Evolutionary conservation across 2,888 invertebrate genomes (phyloP).

Genomic region (Celastrina argiolus): DNA sequence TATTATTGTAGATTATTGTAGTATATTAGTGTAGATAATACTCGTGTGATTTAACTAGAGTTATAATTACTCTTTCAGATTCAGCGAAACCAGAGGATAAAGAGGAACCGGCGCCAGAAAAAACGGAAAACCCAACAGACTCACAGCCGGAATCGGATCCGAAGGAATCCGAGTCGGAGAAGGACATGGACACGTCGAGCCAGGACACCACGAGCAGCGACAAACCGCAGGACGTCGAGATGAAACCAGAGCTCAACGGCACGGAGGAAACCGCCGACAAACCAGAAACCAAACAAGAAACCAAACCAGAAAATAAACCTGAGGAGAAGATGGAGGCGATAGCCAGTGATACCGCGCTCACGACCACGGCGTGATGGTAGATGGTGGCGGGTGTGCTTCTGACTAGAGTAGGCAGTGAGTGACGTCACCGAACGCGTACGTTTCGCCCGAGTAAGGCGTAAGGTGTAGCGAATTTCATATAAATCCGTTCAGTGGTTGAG

Average conservation of each 20-base stretch:
- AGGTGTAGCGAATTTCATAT: too few species aligned
- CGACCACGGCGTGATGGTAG: conserved; percentile 57
- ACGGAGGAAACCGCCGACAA: conserved; percentile 35
- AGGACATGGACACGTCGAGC: conserved; percentile 57
- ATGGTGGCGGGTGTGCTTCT: not conserved
- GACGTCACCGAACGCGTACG: not conserved
- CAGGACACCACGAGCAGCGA: conserved; percentile 45
- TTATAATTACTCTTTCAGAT: conserved; percentile 24
- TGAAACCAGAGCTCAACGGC: conserved; percentile 46
- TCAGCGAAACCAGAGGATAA: conserved; percentile 35
- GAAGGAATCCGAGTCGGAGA: conserved; percentile 48
- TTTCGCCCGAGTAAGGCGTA: too few species aligned
- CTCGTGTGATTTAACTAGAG: too few species aligned
- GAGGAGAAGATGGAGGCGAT: conserved; percentile 31
- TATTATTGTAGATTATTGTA: too few species aligned
- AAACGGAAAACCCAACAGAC: conserved; percentile 38
- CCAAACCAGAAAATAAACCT: conserved; percentile 28
- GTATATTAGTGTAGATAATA: too few species aligned
- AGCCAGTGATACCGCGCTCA: conserved; percentile 33
- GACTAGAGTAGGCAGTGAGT: not conserved
- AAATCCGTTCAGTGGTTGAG: too few species aligned
- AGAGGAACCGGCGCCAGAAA: conserved; percentile 32
- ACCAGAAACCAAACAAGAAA: conserved; percentile 27
- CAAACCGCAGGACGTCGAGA: conserved; percentile 39
- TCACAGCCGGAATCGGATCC: conserved; percentile 40